These are phyloP conservation scores for Adela reaumurella DNA, from an alignment of 2,888 invertebrate species.

Conservation along the genomic window DNA sequence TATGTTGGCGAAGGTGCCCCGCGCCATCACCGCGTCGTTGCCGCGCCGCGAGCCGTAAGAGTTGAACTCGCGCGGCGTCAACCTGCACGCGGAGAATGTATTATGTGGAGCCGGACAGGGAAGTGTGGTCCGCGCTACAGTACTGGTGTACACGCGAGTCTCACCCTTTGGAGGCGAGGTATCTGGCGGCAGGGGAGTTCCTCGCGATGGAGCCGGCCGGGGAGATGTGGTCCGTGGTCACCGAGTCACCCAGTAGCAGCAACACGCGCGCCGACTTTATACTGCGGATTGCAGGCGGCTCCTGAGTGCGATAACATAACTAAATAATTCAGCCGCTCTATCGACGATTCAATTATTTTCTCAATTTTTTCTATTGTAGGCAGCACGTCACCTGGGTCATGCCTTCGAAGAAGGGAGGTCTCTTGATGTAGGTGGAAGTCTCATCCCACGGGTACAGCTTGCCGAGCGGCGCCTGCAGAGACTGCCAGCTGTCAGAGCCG, in stretches of 20 bases:
- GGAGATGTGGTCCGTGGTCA: conserved; percentile 98
- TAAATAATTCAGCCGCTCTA: no score
- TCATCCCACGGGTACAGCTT: conserved; percentile 89
- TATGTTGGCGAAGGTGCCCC: conserved; percentile 98
- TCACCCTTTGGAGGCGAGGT: conserved; percentile 68
- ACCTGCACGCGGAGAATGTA: no score
- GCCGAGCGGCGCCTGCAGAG: conserved; percentile 72
- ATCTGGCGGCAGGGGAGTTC: conserved; percentile 89
- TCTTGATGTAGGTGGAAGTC: conserved; percentile 91
- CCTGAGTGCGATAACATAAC: no score
- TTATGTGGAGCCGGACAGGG: no score
- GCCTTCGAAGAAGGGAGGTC: conserved; percentile 90
- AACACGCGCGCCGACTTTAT: conserved; percentile 77
- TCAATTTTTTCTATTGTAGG: no score
- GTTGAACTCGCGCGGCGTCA: conserved; percentile 93
- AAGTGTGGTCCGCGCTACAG: no score
- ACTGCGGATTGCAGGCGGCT: conserved; percentile 56
- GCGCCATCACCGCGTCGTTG: conserved; percentile 95
- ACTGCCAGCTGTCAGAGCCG: conserved; percentile 86
- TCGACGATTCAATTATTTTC: no score
- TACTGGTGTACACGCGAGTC: conserved; percentile 13
- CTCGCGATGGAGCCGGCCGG: conserved; percentile 97
- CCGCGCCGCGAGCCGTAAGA: conserved; percentile 97
- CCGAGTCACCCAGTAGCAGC: conserved; percentile 89
- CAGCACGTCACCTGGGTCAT: conserved; percentile 72